Evolutionary conservation across 2,888 invertebrate genomes (phyloP), one percentile per base, ranked within the genome.

Genomic region (Oxycera nigricornis): DNA sequence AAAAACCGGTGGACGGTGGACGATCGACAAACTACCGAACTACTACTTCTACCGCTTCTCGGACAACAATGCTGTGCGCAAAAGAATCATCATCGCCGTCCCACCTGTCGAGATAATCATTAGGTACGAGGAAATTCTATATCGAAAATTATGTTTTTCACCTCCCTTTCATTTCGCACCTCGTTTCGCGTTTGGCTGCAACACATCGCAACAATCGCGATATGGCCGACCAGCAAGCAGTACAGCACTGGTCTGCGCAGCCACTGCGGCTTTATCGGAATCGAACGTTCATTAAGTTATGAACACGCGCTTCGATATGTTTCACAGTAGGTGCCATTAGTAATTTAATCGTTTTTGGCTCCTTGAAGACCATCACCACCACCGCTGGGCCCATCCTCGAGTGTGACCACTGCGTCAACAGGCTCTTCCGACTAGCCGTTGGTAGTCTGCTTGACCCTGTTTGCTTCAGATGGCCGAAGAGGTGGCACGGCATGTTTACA

Each of bases 281-380:
- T 70, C 70, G 31, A 70, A 61, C 61, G 50, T 62, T 73, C 59
- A 73, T 73, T 73, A 73, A 73, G 73, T 72, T 73, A 73, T 73
- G 73, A 73, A 73, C 73, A 73, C 59, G 73, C 73, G 73, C 62
- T 62, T 31, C 73, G 62, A 73, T 59, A 59, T 73, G 73, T 73
- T 73, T 73, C 73, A 61, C 73, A 73, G 73, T 73, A 24, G 73
- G 73, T 73, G 73, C 62, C 73, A 62, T 73, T 73, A 73, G 73
- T 62, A 73, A 73, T 73, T 73, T 73, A 73, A 73, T 73, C 73
- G 62, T 73, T 50, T 41, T 73, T 7, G 46, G 73, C 73, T 73
- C 46, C 73, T 73, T 73, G 72, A 70, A 52, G 55, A 26, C 46
- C 28, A 50, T 6, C 6, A 31, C 3, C 30, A 3, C 22, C 31